Evolutionary conservation across 2,888 invertebrate species (phyloP), one percentile per base, ranked within the genome.

Genomic region (Norana najaformis): DNA sequence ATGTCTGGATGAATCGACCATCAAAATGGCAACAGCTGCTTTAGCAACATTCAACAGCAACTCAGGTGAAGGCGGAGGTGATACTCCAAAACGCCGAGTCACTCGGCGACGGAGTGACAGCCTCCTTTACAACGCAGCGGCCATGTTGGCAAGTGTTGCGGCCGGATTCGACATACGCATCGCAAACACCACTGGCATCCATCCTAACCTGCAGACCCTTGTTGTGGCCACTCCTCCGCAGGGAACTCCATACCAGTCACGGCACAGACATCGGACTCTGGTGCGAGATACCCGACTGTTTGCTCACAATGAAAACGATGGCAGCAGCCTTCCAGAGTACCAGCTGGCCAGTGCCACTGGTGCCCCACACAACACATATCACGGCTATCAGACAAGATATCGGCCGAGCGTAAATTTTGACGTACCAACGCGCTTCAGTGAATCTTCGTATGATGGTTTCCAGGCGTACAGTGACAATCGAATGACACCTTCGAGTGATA

Each of bases 121-220:
- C 88, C 94, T 94, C 83, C 96, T 98, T 92, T 98, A 97, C 96
- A 98, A 98, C 95, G 97, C 98, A 96, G 98, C 98, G 90, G 97
- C 98, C 90, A 96, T 98, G 95, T 95, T 98, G 93, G 98, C 98
- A 6, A 97, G 98, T 38, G 97, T 98, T 83, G 94, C 93, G 23
- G 97, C 97, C 83, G 98, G 98, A 0, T 98, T 97, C 94, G 98
- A 98, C 96, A 97, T 98, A 90, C 96, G 98, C 93, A 96, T 97
- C 95, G 97, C 97, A 88, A 98, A 98, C 92, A 93, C 93, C n/a
- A 92, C 93, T 3, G 93, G 93, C 39, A 93, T 94, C 89, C 94
- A 94, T 92, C 94, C 94, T 4, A 85, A 85, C 36, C 85, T 85
- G 85, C 85, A 85, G 85, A 94, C 94, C 36, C 36, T 85, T 18